Evolutionary conservation across 1,140 invertebrate species (phyloP), one percentile per base, ranked within the genome.

Genomic region (Drosophila insularis): DNA sequence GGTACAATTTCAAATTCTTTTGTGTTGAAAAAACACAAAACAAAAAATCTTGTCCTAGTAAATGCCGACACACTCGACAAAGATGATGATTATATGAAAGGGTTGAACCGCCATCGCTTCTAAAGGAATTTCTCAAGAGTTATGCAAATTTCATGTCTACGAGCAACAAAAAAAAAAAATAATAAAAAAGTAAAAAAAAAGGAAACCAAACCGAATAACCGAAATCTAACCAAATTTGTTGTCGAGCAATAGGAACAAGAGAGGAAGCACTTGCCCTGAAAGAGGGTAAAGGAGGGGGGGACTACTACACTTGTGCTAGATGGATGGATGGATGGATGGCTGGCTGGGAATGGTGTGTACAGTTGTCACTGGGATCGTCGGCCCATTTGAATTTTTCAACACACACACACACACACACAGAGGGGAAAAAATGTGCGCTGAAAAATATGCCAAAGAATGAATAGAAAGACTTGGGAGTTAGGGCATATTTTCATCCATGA

Each of bases 61-160:
- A 79, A 79, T 76, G 62, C 73, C 76, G 69, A 64, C 76, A 76
- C 73, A 79, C 76, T 76, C 69, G 62, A 58, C 31, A 58, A 46
- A 19, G 54, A 23, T 43, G 11, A 17, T 35, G 14, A 63, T 66
- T 35, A 46, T 50, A 53, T 27, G 35, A 40, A 39, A 76, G 64
- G 68, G 73, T 58, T 53, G 72, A 3, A 3, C 8, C n/a, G 43
- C 19, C 19, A 31, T 19, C 17, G 37, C 19, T 62, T 75, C 69
- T 63, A 77, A 77, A 77, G 77, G 77, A 73, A 80, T 80, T 76
- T 53, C 32, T 73, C 69, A 56, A 80, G 76, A 61, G 63, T 77
- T 76, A 79, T 76, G 73, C 69, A 79, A 76, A 78, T 78, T 62
- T 62, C 50, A 50, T 50, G 43, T 50, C 43, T 50, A 19, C 21